These are phyloP conservation scores for Myotis lucifugus DNA, from an alignment of 2,113 vertebrate species.

Conservation along the genomic window DNA sequence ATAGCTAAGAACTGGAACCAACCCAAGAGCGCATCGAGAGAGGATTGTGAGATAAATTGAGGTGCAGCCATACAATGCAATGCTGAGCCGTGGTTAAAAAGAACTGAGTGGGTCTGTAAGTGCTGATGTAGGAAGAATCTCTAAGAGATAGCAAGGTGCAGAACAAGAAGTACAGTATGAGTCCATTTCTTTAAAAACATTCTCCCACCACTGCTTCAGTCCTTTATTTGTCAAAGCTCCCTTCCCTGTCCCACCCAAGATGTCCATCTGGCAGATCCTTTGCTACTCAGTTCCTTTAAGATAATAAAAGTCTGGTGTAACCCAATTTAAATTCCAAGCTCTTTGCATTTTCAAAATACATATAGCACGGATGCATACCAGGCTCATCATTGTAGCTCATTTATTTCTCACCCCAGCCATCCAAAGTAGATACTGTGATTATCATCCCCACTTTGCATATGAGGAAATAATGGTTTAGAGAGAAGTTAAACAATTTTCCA, in stretches of 20 bases:
- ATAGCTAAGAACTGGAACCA: slow-evolving; percentile 26
- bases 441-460: background rate
- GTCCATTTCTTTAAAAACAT: slow-evolving; percentile 32
- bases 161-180: background rate
- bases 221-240: background rate
- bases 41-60: background rate
- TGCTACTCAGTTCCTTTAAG: background rate
- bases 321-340: background rate
- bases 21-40: background rate
- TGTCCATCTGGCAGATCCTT: background rate
- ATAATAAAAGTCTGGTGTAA: background rate
- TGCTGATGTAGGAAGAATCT: slow-evolving; percentile 5
- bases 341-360: background rate
- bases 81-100: slow-evolving; percentile 9
- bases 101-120: background rate
- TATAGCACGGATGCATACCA: background rate
- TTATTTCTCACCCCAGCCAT: background rate
- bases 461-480: background rate
- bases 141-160: background rate
- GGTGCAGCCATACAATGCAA: background rate
- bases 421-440: background rate
- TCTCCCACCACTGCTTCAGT: background rate
- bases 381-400: background rate
- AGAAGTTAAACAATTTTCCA: background rate
- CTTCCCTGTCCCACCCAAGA: background rate